phyloP scores from a whole-genome alignment of 2,888 invertebrate species.

The Cryptocephalus moraei region DNA sequence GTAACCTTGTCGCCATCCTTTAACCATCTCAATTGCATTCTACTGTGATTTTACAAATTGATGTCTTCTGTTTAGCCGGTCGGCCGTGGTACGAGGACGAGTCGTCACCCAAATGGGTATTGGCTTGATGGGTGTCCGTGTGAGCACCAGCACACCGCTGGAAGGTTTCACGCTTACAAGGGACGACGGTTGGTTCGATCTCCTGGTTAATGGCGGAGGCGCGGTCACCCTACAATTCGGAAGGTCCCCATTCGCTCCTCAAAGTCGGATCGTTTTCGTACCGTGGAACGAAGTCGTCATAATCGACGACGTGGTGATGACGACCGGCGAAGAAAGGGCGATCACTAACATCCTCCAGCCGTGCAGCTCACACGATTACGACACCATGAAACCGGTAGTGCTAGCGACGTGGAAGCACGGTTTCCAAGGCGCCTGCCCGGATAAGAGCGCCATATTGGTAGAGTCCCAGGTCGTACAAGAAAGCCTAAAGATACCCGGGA shows the following conservation, averaged over 20 bases:
- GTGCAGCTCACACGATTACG: slow-evolving; percentile 82
- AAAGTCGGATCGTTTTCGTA: slow-evolving; percentile 79
- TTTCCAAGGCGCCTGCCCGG: slow-evolving; percentile 90
- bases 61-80: slow-evolving; percentile 56
- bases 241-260: slow-evolving; percentile 79
- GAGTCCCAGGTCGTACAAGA: slow-evolving; percentile 94
- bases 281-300: slow-evolving; percentile 98
- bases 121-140: slow-evolving; percentile 90
- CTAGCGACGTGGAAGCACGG: slow-evolving; percentile 92
- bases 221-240: slow-evolving; percentile 93
- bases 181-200: slow-evolving; percentile 94
- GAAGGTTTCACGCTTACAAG: slow-evolving; percentile 93
- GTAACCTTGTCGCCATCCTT: no score
- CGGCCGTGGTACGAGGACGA: slow-evolving; percentile 92
- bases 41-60: slow-evolving; percentile 2
- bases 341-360: slow-evolving; percentile 58
- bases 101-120: slow-evolving; percentile 86
- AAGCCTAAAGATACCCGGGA: slow-evolving; percentile 87
- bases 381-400: slow-evolving; percentile 86
- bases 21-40: no score
- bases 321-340: slow-evolving; percentile 68
- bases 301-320: slow-evolving; percentile 74
- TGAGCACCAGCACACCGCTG: slow-evolving; percentile 85
- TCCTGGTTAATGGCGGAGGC: slow-evolving; percentile 98
- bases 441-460: slow-evolving; percentile 79